Evolutionary conservation across 1,140 invertebrate species (phyloP), one percentile per base, ranked within the genome.

Genomic region (Probaryconus sp.): DNA sequence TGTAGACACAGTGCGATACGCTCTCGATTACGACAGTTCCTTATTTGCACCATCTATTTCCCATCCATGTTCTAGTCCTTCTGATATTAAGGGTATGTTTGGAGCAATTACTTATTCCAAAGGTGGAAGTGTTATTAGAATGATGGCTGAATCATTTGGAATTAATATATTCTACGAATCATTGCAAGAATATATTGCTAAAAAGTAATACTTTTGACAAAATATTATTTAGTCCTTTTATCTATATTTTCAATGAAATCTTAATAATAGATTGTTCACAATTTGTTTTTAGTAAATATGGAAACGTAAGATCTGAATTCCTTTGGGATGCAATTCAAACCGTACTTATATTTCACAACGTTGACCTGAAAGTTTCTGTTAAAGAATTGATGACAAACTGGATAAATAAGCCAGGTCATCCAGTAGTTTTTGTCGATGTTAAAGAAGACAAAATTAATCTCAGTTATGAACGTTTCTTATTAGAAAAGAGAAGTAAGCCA

Each of bases 91-190:
- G 9, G 83, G 87, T 38, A 90, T 92, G 26, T 94, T 94, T 81
- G 92, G 93, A 78, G 81, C 81, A 1, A 94, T 94, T 24, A 93
- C 92, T 7, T 95, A 95, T 69, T 84, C 86, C 9, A 95, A 95
- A 87, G 88, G 89, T 51, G 88, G 87, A 37, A 90, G 90, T 26
- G 89, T 96, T 1, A 89, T 96, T 6, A 88, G 92, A 50, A 96
- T 95, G 94, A 91, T 95, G 89, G 88, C 91, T 42, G 89, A 92
- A 47, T 91, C 93, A 47, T 88, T 95, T 18, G 92, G 93, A n/a
- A 83, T 89, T 17, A 71, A 86, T 1, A 89, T 89, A 2, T 95
- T 96, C 79, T 88, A 89, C 43, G 81, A 84, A 21, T 92, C 90
- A 20, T 76, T 95, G 4, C 84, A 85, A 61, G 83, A 85, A 50